These are phyloP conservation scores for Liolophura sinensis DNA, from an alignment of 1,140 invertebrate species.

Conservation along the genomic window DNA sequence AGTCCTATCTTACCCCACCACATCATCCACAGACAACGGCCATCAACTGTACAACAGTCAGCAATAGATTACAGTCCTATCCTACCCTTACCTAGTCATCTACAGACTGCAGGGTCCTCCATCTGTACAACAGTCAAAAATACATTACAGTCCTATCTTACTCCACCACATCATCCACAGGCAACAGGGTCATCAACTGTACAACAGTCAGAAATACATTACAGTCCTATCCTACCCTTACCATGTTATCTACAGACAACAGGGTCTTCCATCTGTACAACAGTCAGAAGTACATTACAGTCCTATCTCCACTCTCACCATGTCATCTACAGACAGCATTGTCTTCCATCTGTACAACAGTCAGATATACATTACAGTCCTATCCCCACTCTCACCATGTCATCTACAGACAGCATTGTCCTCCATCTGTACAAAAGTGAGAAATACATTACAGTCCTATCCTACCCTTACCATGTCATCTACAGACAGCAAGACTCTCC, in stretches of 20 bases:
- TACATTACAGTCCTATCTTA: conserved; percentile 55
- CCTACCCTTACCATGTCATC: conserved; percentile 76
- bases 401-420: no score
- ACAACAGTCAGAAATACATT: not conserved
- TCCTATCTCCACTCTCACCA: conserved; percentile 6
- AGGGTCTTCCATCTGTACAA: no score
- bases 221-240: not conserved
- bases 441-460: conserved; percentile 40
- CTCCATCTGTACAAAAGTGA: no score
- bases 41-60: no score
- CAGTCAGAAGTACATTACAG: no score
- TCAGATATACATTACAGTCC: no score
- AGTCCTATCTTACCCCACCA: no score
- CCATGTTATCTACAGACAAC: not conserved
- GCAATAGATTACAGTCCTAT: conserved; percentile 40
- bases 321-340: no score
- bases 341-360: no score
- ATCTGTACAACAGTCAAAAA: conserved; percentile 59
- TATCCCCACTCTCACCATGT: no score
- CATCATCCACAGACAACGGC: no score
- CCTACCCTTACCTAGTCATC: conserved; percentile 76
- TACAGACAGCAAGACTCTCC: conserved; percentile 77
- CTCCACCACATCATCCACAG: conserved; percentile 80
- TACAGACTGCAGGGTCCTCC: conserved; percentile 77
- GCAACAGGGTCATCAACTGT: conserved; percentile 72